Evolutionary conservation across 2,113 vertebrate genomes (phyloP).

Genomic region (Paramormyrops kingsleyae): DNA sequence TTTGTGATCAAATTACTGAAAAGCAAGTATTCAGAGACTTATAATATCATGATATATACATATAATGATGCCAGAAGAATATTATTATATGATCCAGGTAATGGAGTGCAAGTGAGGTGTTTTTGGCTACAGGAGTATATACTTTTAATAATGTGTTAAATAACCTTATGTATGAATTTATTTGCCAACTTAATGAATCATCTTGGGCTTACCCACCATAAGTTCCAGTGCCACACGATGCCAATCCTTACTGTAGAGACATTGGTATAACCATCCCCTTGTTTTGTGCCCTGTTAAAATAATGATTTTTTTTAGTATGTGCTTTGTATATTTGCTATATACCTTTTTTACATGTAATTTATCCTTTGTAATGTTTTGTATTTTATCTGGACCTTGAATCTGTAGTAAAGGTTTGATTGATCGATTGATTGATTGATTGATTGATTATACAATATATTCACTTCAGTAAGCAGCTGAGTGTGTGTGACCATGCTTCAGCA

Average conservation of each 20-base stretch:
- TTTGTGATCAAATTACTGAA: background rate
- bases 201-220: background rate
- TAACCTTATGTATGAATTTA: background rate
- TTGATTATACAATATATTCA: background rate
- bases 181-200: background rate
- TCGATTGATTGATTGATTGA: background rate
- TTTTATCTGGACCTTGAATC: background rate
- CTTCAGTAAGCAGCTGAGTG: background rate
- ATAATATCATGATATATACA: background rate
- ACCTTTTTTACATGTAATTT: background rate
- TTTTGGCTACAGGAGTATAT: background rate
- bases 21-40: background rate
- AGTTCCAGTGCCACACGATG: background rate
- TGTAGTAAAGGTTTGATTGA: background rate
- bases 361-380: background rate
- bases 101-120: background rate
- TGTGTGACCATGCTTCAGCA: background rate
- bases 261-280: background rate
- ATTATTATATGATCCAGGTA: background rate
- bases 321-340: background rate
- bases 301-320: background rate
- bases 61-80: background rate
- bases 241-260: background rate
- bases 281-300: background rate
- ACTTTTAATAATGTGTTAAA: background rate